Conservation (phyloP, 2,113 vertebrate genomes). For the Stercorarius parasiticus region DNA sequence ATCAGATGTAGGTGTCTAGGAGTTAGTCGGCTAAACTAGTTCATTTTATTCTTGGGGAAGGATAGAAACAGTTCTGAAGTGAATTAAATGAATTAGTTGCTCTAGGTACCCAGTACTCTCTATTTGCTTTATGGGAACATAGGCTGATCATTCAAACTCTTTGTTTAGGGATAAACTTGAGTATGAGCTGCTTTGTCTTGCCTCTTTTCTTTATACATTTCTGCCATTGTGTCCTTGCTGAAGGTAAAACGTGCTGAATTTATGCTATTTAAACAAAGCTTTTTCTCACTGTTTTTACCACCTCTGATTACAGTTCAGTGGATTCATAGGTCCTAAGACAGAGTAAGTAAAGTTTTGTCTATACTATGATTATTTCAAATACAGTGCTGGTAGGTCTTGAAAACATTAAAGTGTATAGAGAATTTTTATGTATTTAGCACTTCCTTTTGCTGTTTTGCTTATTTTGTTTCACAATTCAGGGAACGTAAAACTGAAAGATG, state of each 20-base stretch:
- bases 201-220: background rate
- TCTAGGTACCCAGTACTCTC: background rate
- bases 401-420: background rate
- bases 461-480: conserved; percentile 37
- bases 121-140: background rate
- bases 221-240: background rate
- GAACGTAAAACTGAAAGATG: conserved; percentile 40
- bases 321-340: background rate
- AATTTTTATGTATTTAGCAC: conserved; percentile 22
- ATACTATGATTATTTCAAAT: background rate
- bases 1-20: background rate
- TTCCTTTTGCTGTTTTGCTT: conserved; percentile 22
- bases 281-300: background rate
- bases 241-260: background rate
- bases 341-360: background rate
- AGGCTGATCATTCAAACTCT: background rate
- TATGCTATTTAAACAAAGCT: background rate
- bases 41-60: background rate
- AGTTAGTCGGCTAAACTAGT: background rate
- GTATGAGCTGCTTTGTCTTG: background rate
- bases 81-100: background rate
- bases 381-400: background rate
- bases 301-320: background rate
- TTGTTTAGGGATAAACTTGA: background rate
- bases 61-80: background rate